Percentiles rank a stretch among this genome's conserved stretches.
Evolutionary conservation across 2,888 invertebrate species (phyloP).

Genomic region (Holacanthella duospinosa): DNA sequence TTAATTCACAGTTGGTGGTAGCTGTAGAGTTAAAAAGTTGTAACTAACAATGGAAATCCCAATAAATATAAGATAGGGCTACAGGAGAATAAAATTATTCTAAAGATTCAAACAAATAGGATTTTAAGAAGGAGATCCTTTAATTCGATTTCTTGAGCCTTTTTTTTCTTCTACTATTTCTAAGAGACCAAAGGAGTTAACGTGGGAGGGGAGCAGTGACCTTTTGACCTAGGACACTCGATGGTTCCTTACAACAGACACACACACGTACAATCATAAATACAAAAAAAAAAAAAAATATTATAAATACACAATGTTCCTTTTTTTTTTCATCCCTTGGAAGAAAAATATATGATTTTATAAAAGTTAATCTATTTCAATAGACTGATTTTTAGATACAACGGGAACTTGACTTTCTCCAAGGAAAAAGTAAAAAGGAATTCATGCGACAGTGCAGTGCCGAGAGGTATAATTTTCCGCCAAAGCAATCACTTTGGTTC

Average conservation of each 20-base stretch:
- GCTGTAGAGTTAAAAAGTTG: not conserved
- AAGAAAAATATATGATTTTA: too few species aligned
- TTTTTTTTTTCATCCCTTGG: too few species aligned
- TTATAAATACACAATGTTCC: too few species aligned
- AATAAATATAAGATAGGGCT: not conserved
- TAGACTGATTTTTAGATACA: too few species aligned
- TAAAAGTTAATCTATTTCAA: too few species aligned
- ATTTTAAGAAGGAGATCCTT: not conserved
- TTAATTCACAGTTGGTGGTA: constrained; percentile 4
- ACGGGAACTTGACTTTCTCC: too few species aligned
- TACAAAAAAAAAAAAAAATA: too few species aligned
- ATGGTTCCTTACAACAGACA: not conserved
- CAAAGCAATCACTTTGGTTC: not conserved
- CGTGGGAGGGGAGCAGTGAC: not conserved
- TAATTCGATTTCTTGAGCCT: not conserved
- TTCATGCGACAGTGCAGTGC: too few species aligned
- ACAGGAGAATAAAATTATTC: not conserved
- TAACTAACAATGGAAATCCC: not conserved
- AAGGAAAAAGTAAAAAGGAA: too few species aligned
- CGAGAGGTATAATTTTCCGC: not conserved
- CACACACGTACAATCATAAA: too few species aligned
- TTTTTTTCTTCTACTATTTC: not conserved
- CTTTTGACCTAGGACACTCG: not conserved
- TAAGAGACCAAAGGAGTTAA: not conserved
- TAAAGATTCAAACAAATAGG: not conserved